Percentiles rank a stretch among this genome's conserved stretches.
Evolutionary conservation across 1,140 invertebrate species (phyloP).

Genomic region (Neuroterus valhalla): DNA sequence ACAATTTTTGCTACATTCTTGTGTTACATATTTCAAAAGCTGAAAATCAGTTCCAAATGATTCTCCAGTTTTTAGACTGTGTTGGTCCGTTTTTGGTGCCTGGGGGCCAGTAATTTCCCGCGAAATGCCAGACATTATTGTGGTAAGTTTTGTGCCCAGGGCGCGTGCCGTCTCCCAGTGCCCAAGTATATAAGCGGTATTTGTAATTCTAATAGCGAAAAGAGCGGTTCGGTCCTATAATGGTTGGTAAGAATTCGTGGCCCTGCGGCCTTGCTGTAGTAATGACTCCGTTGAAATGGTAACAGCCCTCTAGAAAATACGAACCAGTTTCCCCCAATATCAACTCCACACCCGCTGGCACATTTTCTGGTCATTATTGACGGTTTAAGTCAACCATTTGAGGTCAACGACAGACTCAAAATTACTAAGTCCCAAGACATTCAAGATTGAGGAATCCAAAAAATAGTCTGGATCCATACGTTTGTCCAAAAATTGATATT

Average conservation of each 20-base stretch:
- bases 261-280: not conserved
- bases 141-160: conserved; percentile 45
- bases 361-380: conserved; percentile 11
- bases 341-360: not conserved
- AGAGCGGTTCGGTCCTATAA: conserved; percentile 30
- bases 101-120: conserved; percentile 23
- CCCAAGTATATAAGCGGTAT: conserved; percentile 35
- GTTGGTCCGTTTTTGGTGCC: conserved; percentile 3
- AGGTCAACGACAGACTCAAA: not conserved
- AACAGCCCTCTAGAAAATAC: conserved; percentile 1
- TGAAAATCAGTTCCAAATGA: too few species aligned
- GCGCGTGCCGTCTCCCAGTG: conserved; percentile 44
- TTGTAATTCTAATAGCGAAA: conserved; percentile 52
- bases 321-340: not conserved
- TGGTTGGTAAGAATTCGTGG: not conserved
- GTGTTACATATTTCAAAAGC: too few species aligned
- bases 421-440: not conserved
- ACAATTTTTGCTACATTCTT: too few species aligned
- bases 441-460: not conserved
- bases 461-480: too few species aligned
- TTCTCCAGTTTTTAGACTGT: too few species aligned
- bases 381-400: not conserved
- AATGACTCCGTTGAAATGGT: conserved; percentile 18
- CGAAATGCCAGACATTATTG: conserved; percentile 45
- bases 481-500: too few species aligned